A percentile compares a stretch with the other conserved stretches of the same genome.
These are phyloP conservation scores for Encarsia formosa DNA, from an alignment of 2,888 invertebrate species.

Conservation along the genomic window DNA sequence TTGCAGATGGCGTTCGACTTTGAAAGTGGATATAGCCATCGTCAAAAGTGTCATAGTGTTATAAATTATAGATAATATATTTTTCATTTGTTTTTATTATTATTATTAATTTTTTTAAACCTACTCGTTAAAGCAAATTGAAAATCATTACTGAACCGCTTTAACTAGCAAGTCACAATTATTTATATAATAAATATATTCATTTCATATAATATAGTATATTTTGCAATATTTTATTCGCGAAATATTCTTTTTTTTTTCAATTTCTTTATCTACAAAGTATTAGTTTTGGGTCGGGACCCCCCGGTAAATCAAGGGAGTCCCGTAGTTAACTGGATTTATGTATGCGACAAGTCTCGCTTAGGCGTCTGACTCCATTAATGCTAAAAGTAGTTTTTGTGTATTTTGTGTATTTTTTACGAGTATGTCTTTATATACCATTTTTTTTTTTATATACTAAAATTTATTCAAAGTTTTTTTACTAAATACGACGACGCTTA, in stretches of 20 bases:
- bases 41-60: constrained; percentile 1
- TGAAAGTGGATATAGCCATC: background rate
- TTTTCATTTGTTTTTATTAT: too few species aligned
- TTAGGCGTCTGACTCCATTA: constrained; percentile 16
- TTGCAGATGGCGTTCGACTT: constrained; percentile 2
- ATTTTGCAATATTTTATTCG: too few species aligned
- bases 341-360: constrained; percentile 12
- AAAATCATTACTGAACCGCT: constrained; percentile 11
- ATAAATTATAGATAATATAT: constrained; percentile 3
- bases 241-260: constrained; percentile 14
- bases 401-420: background rate
- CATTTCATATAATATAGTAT: constrained; percentile 16
- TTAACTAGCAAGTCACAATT: constrained; percentile 16
- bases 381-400: too few species aligned
- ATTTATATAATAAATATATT: constrained; percentile 19
- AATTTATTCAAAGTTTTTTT: constrained; percentile 16
- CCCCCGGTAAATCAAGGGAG: constrained; percentile 15
- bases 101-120: background rate
- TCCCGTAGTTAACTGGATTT: background rate
- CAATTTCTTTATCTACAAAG: constrained; percentile 25
- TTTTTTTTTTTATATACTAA: constrained; percentile 19
- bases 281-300: too few species aligned
- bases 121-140: too few species aligned
- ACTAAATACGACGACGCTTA: constrained; percentile 15
- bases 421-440: background rate